Evolutionary conservation across 37 sponge, comb jelly and placozoan species (phyloP).

Genomic region (Ephydatia muelleri): DNA sequence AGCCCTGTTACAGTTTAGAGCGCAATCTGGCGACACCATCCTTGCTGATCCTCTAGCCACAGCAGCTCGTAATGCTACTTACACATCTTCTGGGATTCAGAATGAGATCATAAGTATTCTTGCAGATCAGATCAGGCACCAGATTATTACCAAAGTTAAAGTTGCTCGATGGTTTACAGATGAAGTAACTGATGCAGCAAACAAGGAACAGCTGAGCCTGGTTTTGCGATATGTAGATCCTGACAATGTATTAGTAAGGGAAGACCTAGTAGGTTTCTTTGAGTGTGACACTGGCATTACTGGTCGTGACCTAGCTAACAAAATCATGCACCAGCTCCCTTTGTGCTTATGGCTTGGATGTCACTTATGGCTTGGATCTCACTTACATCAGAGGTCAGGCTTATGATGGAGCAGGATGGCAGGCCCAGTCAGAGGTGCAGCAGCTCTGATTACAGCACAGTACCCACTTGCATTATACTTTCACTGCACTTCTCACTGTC

Average conservation of each 20-base stretch:
- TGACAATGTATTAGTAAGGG: conserved; percentile 39
- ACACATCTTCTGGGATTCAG: conserved; percentile 29
- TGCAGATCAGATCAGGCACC: conserved; percentile 10
- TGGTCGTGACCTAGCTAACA: conserved; percentile 52
- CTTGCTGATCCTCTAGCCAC: conserved; percentile 16
- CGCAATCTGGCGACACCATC: conserved; percentile 30
- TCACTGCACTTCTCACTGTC: conserved; percentile 45
- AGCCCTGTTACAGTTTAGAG: conserved; percentile 19
- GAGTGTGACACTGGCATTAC: conserved; percentile 69
- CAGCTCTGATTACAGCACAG: no score
- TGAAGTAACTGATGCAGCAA: conserved; percentile 55
- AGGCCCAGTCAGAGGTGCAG: conserved; percentile 31
- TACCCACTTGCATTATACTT: conserved; percentile 46
- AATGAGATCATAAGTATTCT: not conserved
- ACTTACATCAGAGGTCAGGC: conserved; percentile 48
- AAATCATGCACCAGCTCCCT: no score
- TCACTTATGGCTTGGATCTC: conserved; percentile 57
- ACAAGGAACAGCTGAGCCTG: conserved; percentile 62
- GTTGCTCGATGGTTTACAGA: conserved; percentile 36
- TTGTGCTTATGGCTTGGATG: conserved; percentile 7
- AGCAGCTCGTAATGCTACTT: conserved; percentile 30
- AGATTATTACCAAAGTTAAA: not conserved
- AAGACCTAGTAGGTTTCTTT: conserved; percentile 63
- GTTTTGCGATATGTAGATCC: conserved; percentile 61
- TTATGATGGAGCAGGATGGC: conserved; percentile 69